A percentile compares a stretch with the other conserved stretches of the same genome.
phyloP scores from a whole-genome alignment of 2,797 vertebrate genomes.

The Thaleichthys pacificus region DNA sequence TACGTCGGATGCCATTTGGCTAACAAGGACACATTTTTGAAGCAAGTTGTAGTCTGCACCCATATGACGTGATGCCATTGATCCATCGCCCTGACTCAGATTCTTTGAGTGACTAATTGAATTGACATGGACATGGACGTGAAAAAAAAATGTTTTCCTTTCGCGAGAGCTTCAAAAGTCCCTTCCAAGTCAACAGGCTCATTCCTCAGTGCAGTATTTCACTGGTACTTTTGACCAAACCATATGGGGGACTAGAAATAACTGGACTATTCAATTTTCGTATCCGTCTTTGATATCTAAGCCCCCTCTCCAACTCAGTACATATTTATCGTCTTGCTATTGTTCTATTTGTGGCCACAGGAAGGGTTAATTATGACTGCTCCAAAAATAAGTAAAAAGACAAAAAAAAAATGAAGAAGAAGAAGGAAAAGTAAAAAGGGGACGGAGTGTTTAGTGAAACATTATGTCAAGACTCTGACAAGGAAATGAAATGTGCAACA shows the following conservation, averaged over 20 bases:
- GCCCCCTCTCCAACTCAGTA: conserved; percentile 29
- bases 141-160: conserved; percentile 33
- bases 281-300: conserved; percentile 61
- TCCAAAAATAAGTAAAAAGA: conserved; percentile 60
- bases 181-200: conserved; percentile 33
- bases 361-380: conserved; percentile 69
- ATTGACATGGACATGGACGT: conserved; percentile 63
- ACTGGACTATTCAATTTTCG: conserved; percentile 59
- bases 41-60: conserved; percentile 54
- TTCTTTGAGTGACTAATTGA: conserved; percentile 54
- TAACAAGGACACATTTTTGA: conserved; percentile 51
- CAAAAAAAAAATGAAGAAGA: conserved; percentile 53
- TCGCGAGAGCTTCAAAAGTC: conserved; percentile 60
- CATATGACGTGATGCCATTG: conserved; percentile 47
- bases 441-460: conserved; percentile 76
- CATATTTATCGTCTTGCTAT: conserved; percentile 42
- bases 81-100: neutral
- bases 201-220: conserved; percentile 53
- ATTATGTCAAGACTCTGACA: conserved; percentile 80
- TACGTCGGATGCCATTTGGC: conserved; percentile 44
- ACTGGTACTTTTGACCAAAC: conserved; percentile 43
- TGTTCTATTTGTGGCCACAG: conserved; percentile 61
- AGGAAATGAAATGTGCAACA: conserved; percentile 78
- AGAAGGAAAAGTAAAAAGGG: conserved; percentile 47
- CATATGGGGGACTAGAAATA: conserved; percentile 56